Base-by-base conservation (phyloP, 2,113 vertebrate genomes). In the Oophaga pumilio region DNA sequence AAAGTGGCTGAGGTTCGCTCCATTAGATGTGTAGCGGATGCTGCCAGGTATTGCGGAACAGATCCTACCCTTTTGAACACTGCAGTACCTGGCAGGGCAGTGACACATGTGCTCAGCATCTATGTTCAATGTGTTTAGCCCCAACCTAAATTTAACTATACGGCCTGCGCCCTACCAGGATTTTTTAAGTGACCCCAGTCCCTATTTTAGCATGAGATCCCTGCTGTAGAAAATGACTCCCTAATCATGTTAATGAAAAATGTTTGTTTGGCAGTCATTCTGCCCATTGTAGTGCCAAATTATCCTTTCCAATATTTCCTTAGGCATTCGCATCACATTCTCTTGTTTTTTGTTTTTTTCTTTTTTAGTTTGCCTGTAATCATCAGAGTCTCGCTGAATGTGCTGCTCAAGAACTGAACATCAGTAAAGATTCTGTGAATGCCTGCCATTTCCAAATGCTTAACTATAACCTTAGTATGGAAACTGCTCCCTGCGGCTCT, bases 321-420 rank as follows among this genome's bases (percentile, higher is more conserved):
- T 6, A 1, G 33, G 2, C 15, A 28, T 69, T 7, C 6, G 49
- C 15, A 2, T 85, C 74, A 89, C 50, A 26, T 2, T 22, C 62
- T 52, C 17, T 49, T 15, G 62, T 60, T 24, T 64, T 76, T 2
- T 85, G 80, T 90, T 83, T 86, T 26, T 90, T n/a, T n/a, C n/a
- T n/a, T n/a, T n/a, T n/a, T 4, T 43, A 99, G 98, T 98, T 99
- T 88, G 93, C 96, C 92, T 99, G 98, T 91, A 96, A 97, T 93
- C 96, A 95, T 18, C 94, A 92, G 89, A 92, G 93, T 66, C 92
- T 99, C 89, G 91, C 89, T 78, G 95, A 96, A 68, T 99, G 98
- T 0, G 94, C 95, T 0, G 95, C 96, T 8, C 92, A 89, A 1
- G 94, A 94, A 92, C 93, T 96, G 91, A 99, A 99, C 84, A 84